Base-by-base conservation (phyloP, 2,113 vertebrate genomes). In the Mesocricetus auratus region DNA sequence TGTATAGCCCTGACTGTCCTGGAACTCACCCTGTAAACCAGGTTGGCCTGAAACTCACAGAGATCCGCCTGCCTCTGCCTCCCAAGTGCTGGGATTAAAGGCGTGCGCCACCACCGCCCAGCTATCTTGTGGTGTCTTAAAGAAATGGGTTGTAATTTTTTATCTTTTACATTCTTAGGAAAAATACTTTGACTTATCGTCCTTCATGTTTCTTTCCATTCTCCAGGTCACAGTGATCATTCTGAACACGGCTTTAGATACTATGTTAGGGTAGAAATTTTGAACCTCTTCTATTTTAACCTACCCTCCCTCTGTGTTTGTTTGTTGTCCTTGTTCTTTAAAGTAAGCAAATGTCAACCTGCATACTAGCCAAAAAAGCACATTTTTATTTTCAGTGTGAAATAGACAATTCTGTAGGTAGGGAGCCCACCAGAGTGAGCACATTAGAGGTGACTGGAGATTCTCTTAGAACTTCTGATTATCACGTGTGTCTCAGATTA, bases 401-500 rank as follows among this genome's bases (percentile, higher is more conserved):
- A 97, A 91, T 91, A 98, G 95, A 96, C 97, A 98, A 90, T 98
- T 97, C 92, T 97, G 86, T 93, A 91, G 81, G 22, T 90, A 86
- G 85, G 93, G 82, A 83, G 31, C 19, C 50, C 39, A 92, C 45
- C 45, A 89, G 94, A 93, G 77, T 91, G 74, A 91, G 62, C 90
- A n/a, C 36, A 82, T 83, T 83, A 82, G 96, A 96, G 81, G 96
- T 98, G 97, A 97, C 98, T 98, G 98, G 98, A 97, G 93, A 98
- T 97, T 96, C 96, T 97, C 89, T 97, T 98, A 97, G 97, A 98
- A 97, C 98, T 97, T 97, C 97, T 97, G 96, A 92, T 7, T 94
- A 97, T 93, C 96, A 94, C 74, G 94, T 95, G 6, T 94, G 92
- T 96, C 95, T 95, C 97, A 95, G 47, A 94, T 98, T 96, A 98